Evolutionary conservation across 2,888 invertebrate species (phyloP), one percentile per base, ranked within the genome.

Genomic region (Drosophila nr. fundita): DNA sequence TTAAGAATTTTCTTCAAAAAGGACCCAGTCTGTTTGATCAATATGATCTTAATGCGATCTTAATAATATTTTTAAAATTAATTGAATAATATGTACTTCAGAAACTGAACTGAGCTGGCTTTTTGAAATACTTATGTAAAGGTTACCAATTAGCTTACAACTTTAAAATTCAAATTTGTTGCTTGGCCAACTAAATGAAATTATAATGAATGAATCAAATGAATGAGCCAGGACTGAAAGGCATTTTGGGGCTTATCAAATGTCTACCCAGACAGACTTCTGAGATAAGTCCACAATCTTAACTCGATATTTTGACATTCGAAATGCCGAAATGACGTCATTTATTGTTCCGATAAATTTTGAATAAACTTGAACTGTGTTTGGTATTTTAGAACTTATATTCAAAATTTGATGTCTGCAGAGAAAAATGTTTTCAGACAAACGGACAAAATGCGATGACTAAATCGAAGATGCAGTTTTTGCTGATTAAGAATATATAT

Each of bases 361-460:
- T 4, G 32, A 32, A 32, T 32, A 0, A 32, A 10, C 10, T 4
- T 32, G 10, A 11, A 1, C 0, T 32, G 11, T 10, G 32, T 32
- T 32, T 32, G 32, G 32, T 32, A 32, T 4, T 32, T 10, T 1
- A 32, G 30, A 32, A 4, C 30, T 10, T 10, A 10, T 4, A 32
- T 10, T 0, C 30, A 10, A 32, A 10, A 4, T 21, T 45, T 2
- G 6, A 42, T 13, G 42, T 6, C 0, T 10, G 10, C n/a, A 42
- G n/a, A 18, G 2, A 38, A 18, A 0, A 8, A 3, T 0, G 2
- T 38, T 0, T 8, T 2, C 11, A n/a, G 2, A 2, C 11, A 36
- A 1, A 30, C 3, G 30, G 10, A 10, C 32, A 32, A 11, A 32
- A 0, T 0, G 3, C 32, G 3, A 5, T n/a, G 11, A n/a, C n/a